Conservation (phyloP, 2,888 invertebrate genomes). For the Linyphia triangularis region DNA sequence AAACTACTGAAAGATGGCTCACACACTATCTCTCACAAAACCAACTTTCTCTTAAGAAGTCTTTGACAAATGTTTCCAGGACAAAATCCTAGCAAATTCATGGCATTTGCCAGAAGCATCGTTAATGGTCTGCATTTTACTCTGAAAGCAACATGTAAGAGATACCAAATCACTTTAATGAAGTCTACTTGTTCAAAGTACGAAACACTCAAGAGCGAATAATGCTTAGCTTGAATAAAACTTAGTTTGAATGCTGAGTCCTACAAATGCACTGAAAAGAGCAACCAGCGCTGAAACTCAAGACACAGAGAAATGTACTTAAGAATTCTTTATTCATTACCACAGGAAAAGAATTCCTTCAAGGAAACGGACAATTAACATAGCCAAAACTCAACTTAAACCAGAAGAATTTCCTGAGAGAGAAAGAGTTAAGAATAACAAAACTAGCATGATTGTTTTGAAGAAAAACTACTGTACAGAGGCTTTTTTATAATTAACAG, state of each 20-base stretch:
- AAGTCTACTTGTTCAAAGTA: slow-evolving; percentile 4
- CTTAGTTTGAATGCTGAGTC: no score
- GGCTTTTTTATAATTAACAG: neutral
- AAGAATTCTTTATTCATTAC: slow-evolving; percentile 16
- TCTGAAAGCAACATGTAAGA: neutral
- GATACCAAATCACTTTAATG: neutral
- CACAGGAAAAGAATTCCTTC: neutral
- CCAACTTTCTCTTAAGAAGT: no score
- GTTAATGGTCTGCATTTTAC: no score
- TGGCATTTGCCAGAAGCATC: no score
- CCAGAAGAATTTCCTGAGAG: no score
- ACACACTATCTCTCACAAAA: no score
- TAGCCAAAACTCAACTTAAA: neutral
- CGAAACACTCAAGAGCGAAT: neutral
- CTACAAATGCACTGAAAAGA: neutral
- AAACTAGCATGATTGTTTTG: neutral
- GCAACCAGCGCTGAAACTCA: neutral
- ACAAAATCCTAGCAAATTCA: no score
- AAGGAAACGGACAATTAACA: neutral
- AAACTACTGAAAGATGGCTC: no score
- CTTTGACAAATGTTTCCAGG: no score
- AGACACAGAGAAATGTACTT: slow-evolving; percentile 8
- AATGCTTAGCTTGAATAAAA: neutral
- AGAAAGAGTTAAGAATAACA: neutral
- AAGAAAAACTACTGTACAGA: neutral